phyloP scores from a whole-genome alignment of 2,797 vertebrate genomes.

The Spinus pinus region DNA sequence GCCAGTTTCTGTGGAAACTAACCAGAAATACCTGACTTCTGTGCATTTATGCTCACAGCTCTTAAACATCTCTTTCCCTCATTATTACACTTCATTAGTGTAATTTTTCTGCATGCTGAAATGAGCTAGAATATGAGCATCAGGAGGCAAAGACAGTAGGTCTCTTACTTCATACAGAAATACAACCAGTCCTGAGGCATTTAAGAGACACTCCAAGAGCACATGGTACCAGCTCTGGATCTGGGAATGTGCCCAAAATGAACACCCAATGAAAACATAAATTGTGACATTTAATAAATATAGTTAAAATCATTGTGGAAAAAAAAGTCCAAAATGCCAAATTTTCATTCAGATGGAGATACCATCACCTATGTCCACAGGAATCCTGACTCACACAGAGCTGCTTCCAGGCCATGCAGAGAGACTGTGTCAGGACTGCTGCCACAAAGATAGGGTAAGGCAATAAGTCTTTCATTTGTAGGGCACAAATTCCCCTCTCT shows the following conservation, averaged over 20 bases:
- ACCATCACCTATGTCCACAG: accelerated
- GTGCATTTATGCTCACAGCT: background rate
- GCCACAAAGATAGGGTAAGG: background rate
- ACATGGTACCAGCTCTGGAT: background rate
- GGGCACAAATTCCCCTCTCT: background rate
- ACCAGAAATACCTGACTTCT: background rate
- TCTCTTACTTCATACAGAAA: background rate
- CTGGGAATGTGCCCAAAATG: background rate
- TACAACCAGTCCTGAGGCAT: background rate
- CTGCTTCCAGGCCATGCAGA: background rate
- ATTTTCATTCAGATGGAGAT: background rate
- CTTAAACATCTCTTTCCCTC: background rate
- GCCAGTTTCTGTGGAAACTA: background rate
- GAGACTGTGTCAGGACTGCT: background rate
- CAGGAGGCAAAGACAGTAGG: background rate
- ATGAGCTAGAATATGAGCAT: background rate
- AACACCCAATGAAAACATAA: background rate
- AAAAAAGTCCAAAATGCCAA: background rate
- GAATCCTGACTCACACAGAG: background rate
- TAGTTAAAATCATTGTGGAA: accelerated
- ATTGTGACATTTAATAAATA: background rate
- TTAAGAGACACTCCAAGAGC: background rate
- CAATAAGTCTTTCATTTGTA: background rate
- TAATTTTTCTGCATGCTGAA: background rate
- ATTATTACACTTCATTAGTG: background rate